Evolutionary conservation across 2,888 invertebrate genomes (phyloP), one percentile per base, ranked within the genome.

Genomic region (Azorinus chamasolen): DNA sequence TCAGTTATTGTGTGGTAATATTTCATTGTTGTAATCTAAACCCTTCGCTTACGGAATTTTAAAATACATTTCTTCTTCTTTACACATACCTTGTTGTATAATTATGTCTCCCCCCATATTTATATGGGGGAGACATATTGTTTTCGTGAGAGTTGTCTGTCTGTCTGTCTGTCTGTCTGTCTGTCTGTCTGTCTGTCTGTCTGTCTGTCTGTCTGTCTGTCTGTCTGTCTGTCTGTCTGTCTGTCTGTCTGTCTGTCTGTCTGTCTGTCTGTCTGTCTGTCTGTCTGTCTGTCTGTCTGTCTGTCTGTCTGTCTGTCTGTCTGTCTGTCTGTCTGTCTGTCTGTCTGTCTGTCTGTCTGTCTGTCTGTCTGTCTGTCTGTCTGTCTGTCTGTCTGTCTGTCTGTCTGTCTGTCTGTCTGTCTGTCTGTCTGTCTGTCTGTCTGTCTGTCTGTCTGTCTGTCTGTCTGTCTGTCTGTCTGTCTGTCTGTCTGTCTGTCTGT

Each of bases 401-500:
- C 45, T 8, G 6, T 45, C 45, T 45, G 45, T 45, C 6, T 45
- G 4, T 45, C 45, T 45, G 45, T 14, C 45, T 45, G 45, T 45
- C 4, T 45, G 6, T 45, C 4, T 45, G 45, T 50, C 50, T 20
- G 50, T 50, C 50, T 50, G 50, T 50, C 50, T 50, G 43, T 59
- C 41, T 41, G 5, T 18, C 45, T 41, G 41, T 41, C 59, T 61
- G 48, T 59, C 59, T 50, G 39, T 43, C 53, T 58, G 22, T 51
- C 50, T 46, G 27, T 45, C 22, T 61, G 59, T 68, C 48, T 50
- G 50, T 50, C 50, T 50, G 50, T 54, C 54, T 54, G 50, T 50
- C 50, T 20, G 50, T 50, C 50, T 50, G 50, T 50, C 50, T 20
- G 50, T 50, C 22, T 20, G n/a, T 16, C 22, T 20, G 18, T 20